phyloP scores from a whole-genome alignment of 1,140 invertebrate species.

The Aculops lycopersici region DNA sequence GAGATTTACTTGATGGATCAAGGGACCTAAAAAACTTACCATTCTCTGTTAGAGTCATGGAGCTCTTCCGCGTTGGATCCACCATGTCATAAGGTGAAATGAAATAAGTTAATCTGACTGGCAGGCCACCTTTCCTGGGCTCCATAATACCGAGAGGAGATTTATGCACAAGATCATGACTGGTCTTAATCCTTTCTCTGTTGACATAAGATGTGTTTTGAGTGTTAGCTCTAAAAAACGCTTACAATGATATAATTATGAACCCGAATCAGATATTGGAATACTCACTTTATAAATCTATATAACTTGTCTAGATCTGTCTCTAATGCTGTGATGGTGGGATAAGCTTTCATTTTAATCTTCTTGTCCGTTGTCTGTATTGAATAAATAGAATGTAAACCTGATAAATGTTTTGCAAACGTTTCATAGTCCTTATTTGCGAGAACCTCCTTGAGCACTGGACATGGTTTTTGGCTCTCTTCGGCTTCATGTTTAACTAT shows the following conservation, averaged over 20 bases:
- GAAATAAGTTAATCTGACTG: constrained; percentile 73
- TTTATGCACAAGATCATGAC: constrained; percentile 52
- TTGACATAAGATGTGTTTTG: constrained; percentile 14
- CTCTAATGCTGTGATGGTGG: constrained; percentile 62
- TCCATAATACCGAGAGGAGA: constrained; percentile 41
- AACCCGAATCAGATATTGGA: background rate
- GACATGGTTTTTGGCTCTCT: constrained; percentile 33
- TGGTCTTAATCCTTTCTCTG: constrained; percentile 43
- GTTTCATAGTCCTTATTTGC: constrained; percentile 46
- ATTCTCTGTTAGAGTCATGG: constrained; percentile 36
- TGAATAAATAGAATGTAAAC: constrained; percentile 61
- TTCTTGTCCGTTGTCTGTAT: constrained; percentile 54
- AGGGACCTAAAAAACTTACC: constrained; percentile 13
- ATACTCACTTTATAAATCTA: constrained; percentile 32
- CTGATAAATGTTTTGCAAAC: constrained; percentile 63
- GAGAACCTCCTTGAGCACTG: constrained; percentile 27
- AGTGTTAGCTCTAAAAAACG: constrained; percentile 2
- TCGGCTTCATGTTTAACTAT: constrained; percentile 68
- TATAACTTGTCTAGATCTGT: constrained; percentile 51
- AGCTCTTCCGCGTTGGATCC: constrained; percentile 33
- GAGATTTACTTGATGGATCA: background rate
- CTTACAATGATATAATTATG: constrained; percentile 3
- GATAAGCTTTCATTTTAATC: constrained; percentile 56
- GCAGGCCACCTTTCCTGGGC: constrained; percentile 27
- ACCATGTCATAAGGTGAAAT: constrained; percentile 72